A percentile compares a stretch with the other conserved stretches of the same genome.
Evolutionary conservation across 2,888 invertebrate genomes (phyloP).

Genomic region (Marronus borbonicus): DNA sequence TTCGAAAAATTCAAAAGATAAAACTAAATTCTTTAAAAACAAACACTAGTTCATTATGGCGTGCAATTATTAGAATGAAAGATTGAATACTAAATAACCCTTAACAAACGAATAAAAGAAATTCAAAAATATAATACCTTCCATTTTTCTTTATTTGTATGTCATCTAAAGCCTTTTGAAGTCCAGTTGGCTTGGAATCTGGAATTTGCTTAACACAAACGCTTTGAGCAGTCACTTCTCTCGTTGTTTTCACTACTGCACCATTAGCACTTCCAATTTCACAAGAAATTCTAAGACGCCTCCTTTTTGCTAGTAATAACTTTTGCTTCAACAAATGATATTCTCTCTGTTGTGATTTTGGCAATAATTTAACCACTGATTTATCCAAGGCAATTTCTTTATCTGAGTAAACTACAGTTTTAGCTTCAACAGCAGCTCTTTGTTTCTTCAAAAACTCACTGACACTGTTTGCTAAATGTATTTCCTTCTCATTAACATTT

Average conservation of each 20-base stretch:
- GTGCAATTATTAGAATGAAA: no score
- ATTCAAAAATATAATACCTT: conserved; percentile 62
- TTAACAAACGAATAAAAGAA: no score
- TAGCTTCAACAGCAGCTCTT: conserved; percentile 66
- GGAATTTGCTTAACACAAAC: conserved; percentile 38
- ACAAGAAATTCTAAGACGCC: conserved; percentile 40
- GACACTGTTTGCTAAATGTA: conserved; percentile 57
- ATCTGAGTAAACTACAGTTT: conserved; percentile 49
- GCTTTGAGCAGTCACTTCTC: conserved; percentile 32
- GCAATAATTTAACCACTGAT: conserved; percentile 66
- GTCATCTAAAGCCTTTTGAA: conserved; percentile 60
- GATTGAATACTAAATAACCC: no score
- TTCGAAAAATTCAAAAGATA: no score
- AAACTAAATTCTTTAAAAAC: no score
- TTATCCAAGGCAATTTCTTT: conserved; percentile 58
- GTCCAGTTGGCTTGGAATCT: conserved; percentile 43
- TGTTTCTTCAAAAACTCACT: conserved; percentile 67
- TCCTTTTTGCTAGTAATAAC: conserved; percentile 62
- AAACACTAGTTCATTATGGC: no score
- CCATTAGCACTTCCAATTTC: conserved; percentile 27
- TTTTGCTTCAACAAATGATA: conserved; percentile 66
- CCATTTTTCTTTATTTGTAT: conserved; percentile 64
- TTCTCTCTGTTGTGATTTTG: conserved; percentile 67
- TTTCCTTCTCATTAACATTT: conserved; percentile 36
- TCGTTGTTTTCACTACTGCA: conserved; percentile 45